Conservation (phyloP, 2,888 invertebrate species). For the Nomada goodeniana region DNA sequence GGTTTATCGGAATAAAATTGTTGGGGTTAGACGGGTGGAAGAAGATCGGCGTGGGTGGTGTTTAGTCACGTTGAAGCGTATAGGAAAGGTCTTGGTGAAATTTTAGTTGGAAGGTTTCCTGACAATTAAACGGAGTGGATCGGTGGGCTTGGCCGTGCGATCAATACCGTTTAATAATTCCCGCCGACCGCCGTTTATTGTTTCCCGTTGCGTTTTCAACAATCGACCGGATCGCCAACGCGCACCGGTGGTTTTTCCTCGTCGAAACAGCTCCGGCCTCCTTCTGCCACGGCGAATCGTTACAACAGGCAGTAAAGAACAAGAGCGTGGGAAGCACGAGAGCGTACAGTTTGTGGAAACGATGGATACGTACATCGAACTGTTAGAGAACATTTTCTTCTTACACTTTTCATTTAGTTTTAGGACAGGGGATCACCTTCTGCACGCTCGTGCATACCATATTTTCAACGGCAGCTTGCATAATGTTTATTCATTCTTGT, state of each 20-base stretch:
- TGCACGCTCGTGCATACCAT: too few relatives aligned
- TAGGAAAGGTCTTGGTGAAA: too few relatives aligned
- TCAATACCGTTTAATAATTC: conserved; percentile 64
- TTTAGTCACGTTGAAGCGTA: too few relatives aligned
- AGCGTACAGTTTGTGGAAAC: neutral
- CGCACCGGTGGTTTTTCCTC: conserved; percentile 28
- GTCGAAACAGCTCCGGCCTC: conserved; percentile 46
- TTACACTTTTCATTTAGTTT: too few relatives aligned
- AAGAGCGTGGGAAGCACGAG: conserved; percentile 55
- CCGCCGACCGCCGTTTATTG: conserved; percentile 49
- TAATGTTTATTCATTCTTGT: too few relatives aligned
- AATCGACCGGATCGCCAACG: conserved; percentile 50
- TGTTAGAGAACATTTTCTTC: conserved; percentile 4
- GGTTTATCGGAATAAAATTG: too few relatives aligned
- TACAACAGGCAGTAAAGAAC: conserved; percentile 26
- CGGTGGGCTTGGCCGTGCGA: neutral
- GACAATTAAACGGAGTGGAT: conserved; percentile 13
- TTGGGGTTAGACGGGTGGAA: too few relatives aligned
- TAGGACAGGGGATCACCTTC: too few relatives aligned
- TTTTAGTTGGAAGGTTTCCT: neutral
- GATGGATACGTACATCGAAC: neutral
- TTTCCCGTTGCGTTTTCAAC: conserved; percentile 41
- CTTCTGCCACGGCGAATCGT: conserved; percentile 35
- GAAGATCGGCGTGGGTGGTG: too few relatives aligned
- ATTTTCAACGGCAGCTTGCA: too few relatives aligned